phyloP scores from a whole-genome alignment of 2,888 invertebrate genomes.

The Pinctada fucata region DNA sequence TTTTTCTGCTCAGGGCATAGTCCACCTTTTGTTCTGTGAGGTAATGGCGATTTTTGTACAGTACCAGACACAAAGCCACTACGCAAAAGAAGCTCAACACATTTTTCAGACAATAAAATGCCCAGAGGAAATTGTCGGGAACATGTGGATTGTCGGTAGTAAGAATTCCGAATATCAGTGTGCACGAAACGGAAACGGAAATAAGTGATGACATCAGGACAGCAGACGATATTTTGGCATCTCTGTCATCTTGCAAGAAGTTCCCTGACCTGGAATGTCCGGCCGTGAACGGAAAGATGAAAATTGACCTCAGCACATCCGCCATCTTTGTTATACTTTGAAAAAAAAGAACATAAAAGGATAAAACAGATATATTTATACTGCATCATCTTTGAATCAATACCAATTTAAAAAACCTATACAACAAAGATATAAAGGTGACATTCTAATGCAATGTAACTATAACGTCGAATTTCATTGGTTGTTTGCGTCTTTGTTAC shows the following conservation, averaged over 20 bases:
- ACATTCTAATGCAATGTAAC: too few relatives aligned
- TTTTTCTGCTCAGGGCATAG: not conserved
- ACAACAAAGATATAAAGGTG: too few relatives aligned
- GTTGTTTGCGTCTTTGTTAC: too few relatives aligned
- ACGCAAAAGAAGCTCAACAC: not conserved
- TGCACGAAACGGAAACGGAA: not conserved
- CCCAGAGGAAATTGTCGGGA: not conserved
- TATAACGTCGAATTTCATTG: too few relatives aligned
- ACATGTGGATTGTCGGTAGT: not conserved
- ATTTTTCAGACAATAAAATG: not conserved
- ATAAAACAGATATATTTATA: not conserved
- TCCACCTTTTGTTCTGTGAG: not conserved
- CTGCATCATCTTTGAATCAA: too few relatives aligned
- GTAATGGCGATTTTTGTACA: not conserved
- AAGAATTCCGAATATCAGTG: not conserved
- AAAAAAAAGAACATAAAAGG: not conserved
- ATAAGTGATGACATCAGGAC: not conserved
- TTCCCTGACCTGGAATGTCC: not conserved
- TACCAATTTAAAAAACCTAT: too few relatives aligned
- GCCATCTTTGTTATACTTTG: not conserved
- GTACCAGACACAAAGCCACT: not conserved
- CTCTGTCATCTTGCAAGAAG: not conserved
- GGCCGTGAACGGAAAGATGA: not conserved
- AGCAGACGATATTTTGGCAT: not conserved
- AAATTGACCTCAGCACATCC: not conserved